Evolutionary conservation across 1,140 invertebrate species (phyloP), one percentile per base, ranked within the genome.

Genomic region (Ceratosolen solmsi): DNA sequence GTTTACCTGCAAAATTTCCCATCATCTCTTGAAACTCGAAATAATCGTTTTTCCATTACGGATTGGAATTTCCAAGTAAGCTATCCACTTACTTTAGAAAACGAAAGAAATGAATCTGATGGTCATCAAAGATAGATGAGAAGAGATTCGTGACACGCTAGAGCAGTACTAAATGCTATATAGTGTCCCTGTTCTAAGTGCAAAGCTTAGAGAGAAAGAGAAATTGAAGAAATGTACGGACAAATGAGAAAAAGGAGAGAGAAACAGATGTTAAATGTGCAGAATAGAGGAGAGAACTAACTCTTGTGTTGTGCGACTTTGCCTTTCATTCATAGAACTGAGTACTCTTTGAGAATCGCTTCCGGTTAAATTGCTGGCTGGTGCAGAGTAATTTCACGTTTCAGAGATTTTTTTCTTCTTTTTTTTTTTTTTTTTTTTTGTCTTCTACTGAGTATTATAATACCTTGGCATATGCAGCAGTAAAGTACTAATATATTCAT

Each of bases 41-140:
- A n/a, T 4, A 25, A n/a, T 46, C 25, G 5, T 30, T 71, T 46
- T 33, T 77, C 79, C 70, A 68, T 70, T 78, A 82, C 63, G 77
- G 38, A 80, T 76, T 38, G 75, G 46, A 54, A 56, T 41, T 80
- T 58, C 79, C 85, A 82, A 84, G 85, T 74, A 82, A 82, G 83
- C 87, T 86, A 88, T 88, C 88, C 87, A 88, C 87, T 88, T 89
- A 88, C 20, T 46, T 49, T 84, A 83, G 82, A 76, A 85, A 85
- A 79, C 51, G 20, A 65, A 80, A 49, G 65, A 83, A 88, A 86
- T 84, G 85, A 75, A 85, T 80, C 82, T 81, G 86, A 86, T 84
- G 88, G 86, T 88, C 88, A 89, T 88, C 85, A 88, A 86, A 80
- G 79, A 90, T 90, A 87, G 88, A 91, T 90, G 88, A 89, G 87